Base-by-base conservation (phyloP, 2,797 vertebrate genomes). In the Naso thynnoides region DNA sequence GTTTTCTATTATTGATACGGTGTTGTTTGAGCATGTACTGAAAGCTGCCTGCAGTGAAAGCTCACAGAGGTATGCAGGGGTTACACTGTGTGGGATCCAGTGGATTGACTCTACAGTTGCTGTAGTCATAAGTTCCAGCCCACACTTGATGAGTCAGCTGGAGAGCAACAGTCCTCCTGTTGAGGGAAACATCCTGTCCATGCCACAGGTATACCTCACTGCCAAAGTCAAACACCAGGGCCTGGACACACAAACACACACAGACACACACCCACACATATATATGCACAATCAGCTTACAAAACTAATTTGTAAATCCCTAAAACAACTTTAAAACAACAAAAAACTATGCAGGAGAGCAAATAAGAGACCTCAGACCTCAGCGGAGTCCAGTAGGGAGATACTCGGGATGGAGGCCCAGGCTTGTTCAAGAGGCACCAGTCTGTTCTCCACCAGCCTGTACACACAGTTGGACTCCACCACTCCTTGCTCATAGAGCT, bases 391-490 rank as follows among this genome's bases (percentile, higher is more conserved):
- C 70, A 96, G 92, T 70, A 96, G 87, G 64, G 88, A 81, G 58
- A 83, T 15, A 19, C 81, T 77, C 56, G 94, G 95, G 26, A 87
- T 61, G 13, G 87, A 86, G 53, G 94, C 95, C 95, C 95, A 96
- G 85, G 88, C 90, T 59, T 90, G 87, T 36, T 94, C 94, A 8
- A 91, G 91, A 42, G 95, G 95, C 15, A 95, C 90, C 78, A 96
- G 91, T 39, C 91, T 81, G 89, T 95, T 91, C 61, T 93, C 95
- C 86, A 91, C 79, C 81, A 96, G 91, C 24, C 77, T 84, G 86
- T 95, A 96, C n/a, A 93, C 91, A 72, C 94, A 95, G 92, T 96
- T 96, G 1, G 95, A 94, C 84, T 95, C 95, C 62, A 92, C 91
- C 82, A 95, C 88, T 0, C 92, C 93, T 0, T 21, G 27, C 69